These are phyloP conservation scores for Rhopilema esculentum DNA, from an alignment of 30 jellyfish, hydroid and myxozoan genomes.

Conservation along the genomic window DNA sequence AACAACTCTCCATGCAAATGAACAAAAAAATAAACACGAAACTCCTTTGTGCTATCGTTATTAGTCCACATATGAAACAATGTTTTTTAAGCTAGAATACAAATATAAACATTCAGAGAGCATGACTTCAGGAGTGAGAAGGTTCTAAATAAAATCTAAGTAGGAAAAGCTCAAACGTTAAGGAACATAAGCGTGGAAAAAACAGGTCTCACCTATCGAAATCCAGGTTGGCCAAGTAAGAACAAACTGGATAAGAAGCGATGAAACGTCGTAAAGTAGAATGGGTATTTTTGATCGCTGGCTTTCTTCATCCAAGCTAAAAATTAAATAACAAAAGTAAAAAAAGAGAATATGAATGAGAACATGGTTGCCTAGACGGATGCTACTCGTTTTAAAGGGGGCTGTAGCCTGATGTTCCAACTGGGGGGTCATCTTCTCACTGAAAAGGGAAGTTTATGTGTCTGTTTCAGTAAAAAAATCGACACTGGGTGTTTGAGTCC, in stretches of 20 bases:
- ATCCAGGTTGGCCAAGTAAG: slow-evolving; percentile 86
- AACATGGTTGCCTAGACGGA: not conserved
- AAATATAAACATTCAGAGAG: not conserved
- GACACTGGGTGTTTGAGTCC: no score
- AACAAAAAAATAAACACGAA: no score
- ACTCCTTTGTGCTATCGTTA: no score
- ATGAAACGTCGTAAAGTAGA: slow-evolving; percentile 55
- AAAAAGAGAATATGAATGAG: not conserved
- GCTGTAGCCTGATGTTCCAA: no score
- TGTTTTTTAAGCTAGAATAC: not conserved
- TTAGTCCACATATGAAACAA: not conserved
- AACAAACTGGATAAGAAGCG: slow-evolving; percentile 70
- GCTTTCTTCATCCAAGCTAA: slow-evolving; percentile 11
- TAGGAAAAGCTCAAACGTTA: not conserved
- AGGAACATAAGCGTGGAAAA: not conserved
- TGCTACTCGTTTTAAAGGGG: no score
- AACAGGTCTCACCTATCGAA: slow-evolving; percentile 28
- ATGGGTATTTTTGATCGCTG: slow-evolving; percentile 44
- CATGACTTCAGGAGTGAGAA: not conserved
- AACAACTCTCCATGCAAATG: not conserved
- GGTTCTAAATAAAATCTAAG: not conserved
- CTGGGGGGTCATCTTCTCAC: no score
- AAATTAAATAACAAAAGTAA: not conserved
- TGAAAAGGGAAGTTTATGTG: no score
- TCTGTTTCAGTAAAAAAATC: no score